Evolutionary conservation across 2,113 vertebrate species (phyloP), one percentile per base, ranked within the genome.

Genomic region (Alouatta palliata): DNA sequence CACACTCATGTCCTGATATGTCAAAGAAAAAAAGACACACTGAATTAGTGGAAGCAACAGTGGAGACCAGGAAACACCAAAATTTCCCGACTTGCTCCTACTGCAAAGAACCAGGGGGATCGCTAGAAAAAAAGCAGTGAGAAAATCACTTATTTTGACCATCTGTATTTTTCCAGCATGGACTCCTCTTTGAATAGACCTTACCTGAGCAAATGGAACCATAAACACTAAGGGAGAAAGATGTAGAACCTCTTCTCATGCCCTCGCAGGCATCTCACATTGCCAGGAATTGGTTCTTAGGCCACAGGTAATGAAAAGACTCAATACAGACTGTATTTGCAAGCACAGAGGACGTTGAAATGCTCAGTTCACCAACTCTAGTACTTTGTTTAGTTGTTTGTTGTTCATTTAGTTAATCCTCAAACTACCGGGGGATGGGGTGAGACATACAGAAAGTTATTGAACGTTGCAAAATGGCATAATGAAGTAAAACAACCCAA

Each of bases 351-450:
- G 47, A n/a, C 47, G 13, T 0, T n/a, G 11, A 47, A 27, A 56
- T 5, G 3, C 54, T 23, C 35, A 17, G 13, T 54, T 88, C 30
- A 32, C 16, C 35, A 82, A 23, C 17, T 81, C 30, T 3, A 8
- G 8, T 25, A 49, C n/a, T 61, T 43, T 61, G 19, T 16, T 91
- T 76, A 90, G 11, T 73, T 91, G 73, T 17, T 93, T 52, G 27
- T 16, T 88, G 56, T 35, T 96, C 45, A 85, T 92, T 71, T 75
- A 79, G 9, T 27, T 45, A 73, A 97, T 86, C 76, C 82, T 58
- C 89, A 95, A n/a, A 83, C 13, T 49, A 64, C 49, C 89, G 82
- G 52, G 16, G 17, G 89, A 13, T 6, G 45, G 87, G 86, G 91
- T 88, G 3, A 93, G 86, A 94, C 2, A 80, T 47, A 58, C 56